These are phyloP conservation scores for Junonia oenone DNA, from an alignment of 2,888 invertebrate genomes.

Conservation along the genomic window DNA sequence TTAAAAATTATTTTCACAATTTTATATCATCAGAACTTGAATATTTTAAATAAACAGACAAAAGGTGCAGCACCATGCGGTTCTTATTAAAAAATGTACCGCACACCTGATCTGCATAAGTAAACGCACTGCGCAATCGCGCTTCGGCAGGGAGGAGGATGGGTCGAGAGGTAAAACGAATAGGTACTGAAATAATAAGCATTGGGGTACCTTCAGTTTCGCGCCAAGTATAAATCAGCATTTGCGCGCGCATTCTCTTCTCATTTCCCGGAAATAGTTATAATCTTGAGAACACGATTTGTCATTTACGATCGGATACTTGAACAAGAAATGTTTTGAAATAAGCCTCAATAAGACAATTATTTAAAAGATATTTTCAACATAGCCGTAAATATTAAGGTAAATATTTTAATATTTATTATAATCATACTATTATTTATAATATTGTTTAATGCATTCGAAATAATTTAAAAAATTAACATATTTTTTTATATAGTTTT, in stretches of 20 bases:
- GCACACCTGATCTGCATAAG: conserved; percentile 31
- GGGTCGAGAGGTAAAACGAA: conserved; percentile 21
- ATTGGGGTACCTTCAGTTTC: conserved; percentile 20
- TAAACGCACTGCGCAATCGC: conserved; percentile 35
- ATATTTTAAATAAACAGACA: conserved; percentile 6
- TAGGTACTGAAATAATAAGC: conserved; percentile 9
- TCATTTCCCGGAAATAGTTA: conserved; percentile 25
- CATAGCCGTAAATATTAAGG: too few species aligned
- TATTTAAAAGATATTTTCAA: too few species aligned
- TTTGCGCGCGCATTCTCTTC: conserved; percentile 24
- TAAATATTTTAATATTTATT: not conserved
- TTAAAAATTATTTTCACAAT: not conserved
- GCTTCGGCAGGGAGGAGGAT: conserved; percentile 11
- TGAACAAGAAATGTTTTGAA: not conserved
- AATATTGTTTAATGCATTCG: not conserved
- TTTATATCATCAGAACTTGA: not conserved
- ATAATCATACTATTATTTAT: not conserved
- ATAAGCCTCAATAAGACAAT: not conserved
- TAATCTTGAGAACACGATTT: not conserved
- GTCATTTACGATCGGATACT: not conserved
- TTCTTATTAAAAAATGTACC: conserved; percentile 21
- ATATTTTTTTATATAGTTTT: not conserved
- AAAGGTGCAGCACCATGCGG: conserved; percentile 19
- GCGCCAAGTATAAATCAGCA: conserved; percentile 26
- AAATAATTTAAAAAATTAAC: too few species aligned